Base-by-base conservation (phyloP, 1,140 invertebrate genomes). In the Sitobion miscanthi region DNA sequence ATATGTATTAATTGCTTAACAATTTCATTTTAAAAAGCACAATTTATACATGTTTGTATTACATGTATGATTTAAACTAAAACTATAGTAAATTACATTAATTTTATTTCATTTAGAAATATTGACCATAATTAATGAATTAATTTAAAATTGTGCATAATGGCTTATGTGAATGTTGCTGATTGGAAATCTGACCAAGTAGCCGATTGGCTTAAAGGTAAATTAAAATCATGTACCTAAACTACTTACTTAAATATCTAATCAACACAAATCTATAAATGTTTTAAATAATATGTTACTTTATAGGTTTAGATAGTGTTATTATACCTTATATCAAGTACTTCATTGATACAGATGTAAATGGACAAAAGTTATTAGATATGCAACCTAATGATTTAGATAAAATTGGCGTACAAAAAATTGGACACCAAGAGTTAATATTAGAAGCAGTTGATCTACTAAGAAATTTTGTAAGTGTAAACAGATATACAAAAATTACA, bases 131-230 rank as follows among this genome's bases (percentile, higher is more conserved):
- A 23, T n/a, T 4, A 88, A 52, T 49, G 17, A 88, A 38, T 4
- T 54, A 38, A 54, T 11, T 54, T 89, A n/a, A 69, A 62, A 62
- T 90, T 45, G 30, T 91, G 20, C 38, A 93, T 45, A 42, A 98
- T 97, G 97, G 97, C 97, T 95, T 98, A 97, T 95, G 97, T 98
- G 94, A 98, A 98, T 96, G 97, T 99, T 94, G 97, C 97, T 94
- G 98, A 98, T 96, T 99, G 98, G 98, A 97, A 97, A 94, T 97
- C 98, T n/a, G 97, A 98, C 94, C 98, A 99, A 96, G 98, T 99
- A 93, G 98, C 97, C 94, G 98, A 98, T 95, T 99, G 98, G 98
- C 95, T 99, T 94, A 97, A 97, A 97, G 98, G 98, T 97, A 96
- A 94, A 94, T 94, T 83, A 30, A 85, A 38, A 57, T 20, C 52